Evolutionary conservation across 2,888 invertebrate genomes (phyloP), one percentile per base, ranked within the genome.

Genomic region (Chrysolina oricalcia): DNA sequence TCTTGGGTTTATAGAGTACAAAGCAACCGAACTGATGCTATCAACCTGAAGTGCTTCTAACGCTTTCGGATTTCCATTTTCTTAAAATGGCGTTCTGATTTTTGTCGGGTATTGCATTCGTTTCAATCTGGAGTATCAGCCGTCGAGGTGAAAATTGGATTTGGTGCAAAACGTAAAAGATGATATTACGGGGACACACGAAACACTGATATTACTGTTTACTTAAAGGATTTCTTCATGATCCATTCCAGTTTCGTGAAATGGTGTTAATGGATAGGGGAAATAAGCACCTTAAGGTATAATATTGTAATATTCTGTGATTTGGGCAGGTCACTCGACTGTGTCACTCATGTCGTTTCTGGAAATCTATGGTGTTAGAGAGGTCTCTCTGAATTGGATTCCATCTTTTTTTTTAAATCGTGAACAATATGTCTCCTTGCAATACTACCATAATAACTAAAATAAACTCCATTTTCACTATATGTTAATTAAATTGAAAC

Each of bases 11-110:
- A 50, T 50, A 19, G 50, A 19, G 50, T 50, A 50, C 50, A 50
- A 50, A 50, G 50, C 50, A 50, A n/a, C 50, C 19, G 50, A 50
- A 50, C 50, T 50, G 50, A n/a, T 19, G 50, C n/a, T 17, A 50
- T 50, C 50, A 50, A 50, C 10, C 9, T 50, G 50, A 19, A 50
- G 19, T 50, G 50, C 2, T n/a, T 9, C 50, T 13, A 50, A 50
- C 50, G 19, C 19, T 50, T 5, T 17, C 50, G 9, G 50, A 19
- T 50, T 50, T 50, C 50, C 50, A 50, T 50, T 50, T 19, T 50
- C 50, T 19, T n/a, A 10, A n/a, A 50, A 50, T n/a, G 50, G 19
- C 19, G 6, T 50, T 50, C 50, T 50, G 17, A 6, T 50, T 50
- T 50, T 50, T 50, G 17, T 50, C 50, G 19, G 50, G 19, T 9